phyloP scores from a whole-genome alignment of 2,797 vertebrate genomes.

The Malurus splendens region DNA sequence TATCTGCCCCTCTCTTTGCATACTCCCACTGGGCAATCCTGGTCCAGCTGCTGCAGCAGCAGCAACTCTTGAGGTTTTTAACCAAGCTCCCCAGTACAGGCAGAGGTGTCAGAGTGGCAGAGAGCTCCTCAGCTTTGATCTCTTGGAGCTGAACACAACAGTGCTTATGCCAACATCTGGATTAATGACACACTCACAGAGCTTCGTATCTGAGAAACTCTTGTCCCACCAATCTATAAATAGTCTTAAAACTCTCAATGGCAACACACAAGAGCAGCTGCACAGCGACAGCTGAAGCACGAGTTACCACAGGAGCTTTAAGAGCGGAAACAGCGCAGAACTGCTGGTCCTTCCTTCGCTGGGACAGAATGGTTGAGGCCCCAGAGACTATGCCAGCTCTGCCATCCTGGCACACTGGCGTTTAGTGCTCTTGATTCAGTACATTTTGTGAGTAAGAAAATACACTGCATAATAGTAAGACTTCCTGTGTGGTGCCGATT shows the following conservation, averaged over 20 bases:
- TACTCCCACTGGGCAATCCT: neutral
- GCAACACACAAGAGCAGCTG: neutral
- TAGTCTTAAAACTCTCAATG: accelerated
- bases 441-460: neutral
- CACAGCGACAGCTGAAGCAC: neutral
- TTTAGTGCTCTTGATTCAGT: neutral
- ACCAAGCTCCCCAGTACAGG: neutral
- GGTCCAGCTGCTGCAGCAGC: neutral
- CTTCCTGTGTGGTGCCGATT: neutral
- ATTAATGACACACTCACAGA: neutral
- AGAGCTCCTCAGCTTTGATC: neutral
- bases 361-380: neutral
- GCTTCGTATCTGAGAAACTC: accelerated
- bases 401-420: neutral
- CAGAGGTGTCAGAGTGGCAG: neutral
- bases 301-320: neutral
- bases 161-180: neutral
- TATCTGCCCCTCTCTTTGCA: accelerated
- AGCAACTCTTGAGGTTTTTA: neutral
- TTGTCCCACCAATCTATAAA: neutral
- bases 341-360: neutral
- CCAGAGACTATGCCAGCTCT: neutral
- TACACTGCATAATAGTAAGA: accelerated
- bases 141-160: neutral
- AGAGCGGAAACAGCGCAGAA: neutral